Evolutionary conservation across 2,113 vertebrate genomes (phyloP), one percentile per base, ranked within the genome.

Genomic region (Festucalex cinctus): DNA sequence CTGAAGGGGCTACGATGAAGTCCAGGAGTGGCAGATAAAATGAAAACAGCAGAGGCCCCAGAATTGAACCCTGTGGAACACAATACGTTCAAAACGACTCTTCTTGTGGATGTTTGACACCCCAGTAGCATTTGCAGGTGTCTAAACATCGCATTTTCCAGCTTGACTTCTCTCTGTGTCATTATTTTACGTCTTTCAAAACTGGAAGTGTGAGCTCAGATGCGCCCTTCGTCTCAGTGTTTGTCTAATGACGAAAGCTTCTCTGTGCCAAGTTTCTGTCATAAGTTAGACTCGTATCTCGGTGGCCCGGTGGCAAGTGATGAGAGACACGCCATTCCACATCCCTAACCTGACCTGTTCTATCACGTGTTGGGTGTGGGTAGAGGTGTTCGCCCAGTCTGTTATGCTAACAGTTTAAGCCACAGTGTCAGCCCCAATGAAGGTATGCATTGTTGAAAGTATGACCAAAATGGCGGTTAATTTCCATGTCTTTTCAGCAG

Each of bases 201-300:
- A 63, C 66, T 74, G 64, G 78, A 82, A 79, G 68, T 70, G 74
- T 76, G 82, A 63, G 78, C 79, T 77, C 85, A 86, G 84, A 85
- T 86, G 88, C 82, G 85, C 79, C 85, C 85, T 85, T 85, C 72
- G 77, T 79, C 78, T 82, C 77, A 48, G 16, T 88, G 87, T 91
- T 90, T 89, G 85, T 85, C 82, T 76, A 79, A 88, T 74, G 78
- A 81, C 66, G 53, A 51, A 72, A 83, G 81, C 84, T 75, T 87
- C 83, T 88, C 73, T 9, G 62, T 89, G 90, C 91, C 92, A 93
- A 91, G 86, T 85, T 90, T 67, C 83, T 90, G 90, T 92, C 88
- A 87, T 69, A 67, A 68, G 48, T 17, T 46, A 71, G 58, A 75
- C 76, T 71, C 17, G 63, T 57, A 63, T 60, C 72, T 74, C 24